Base-by-base conservation (phyloP, 2,113 vertebrate species). In the Odocoileus hemionus region DNA sequence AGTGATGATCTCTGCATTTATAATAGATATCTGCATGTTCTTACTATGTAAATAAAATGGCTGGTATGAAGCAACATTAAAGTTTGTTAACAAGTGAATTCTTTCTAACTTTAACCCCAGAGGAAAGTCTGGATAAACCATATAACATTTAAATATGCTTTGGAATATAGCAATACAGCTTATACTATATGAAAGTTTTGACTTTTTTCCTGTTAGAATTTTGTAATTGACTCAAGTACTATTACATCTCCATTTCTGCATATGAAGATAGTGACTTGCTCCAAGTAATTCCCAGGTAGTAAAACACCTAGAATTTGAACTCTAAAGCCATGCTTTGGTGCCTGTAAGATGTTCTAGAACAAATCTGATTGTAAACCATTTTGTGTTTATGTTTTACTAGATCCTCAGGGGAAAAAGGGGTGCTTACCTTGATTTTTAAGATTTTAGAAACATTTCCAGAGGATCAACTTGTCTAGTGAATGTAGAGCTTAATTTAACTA, bases 1-100 rank as follows among this genome's bases (percentile, higher is more conserved):
- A 61, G 67, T 92, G 94, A 94, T 57, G 45, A 85, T 80, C 64
- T 96, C 67, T 98, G 95, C 50, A 39, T 97, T 80, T 80, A 50
- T 21, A 80, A 50, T 80, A 30, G 78, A 96, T 36, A 39, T 95
- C 1, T 97, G 92, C 97, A 30, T 79, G 14, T 97, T 96, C 86
- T 95, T 97, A 79, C 60, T 98, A 54, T 98, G 98, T 98, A 98
- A 98, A 96, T 79, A 98, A 98, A 98, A 85, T 54, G 96, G 87
- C 89, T 92, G 84, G 47, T 95, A 92, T 97, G 64, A 83, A 92
- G 12, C 70, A 58, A 67, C 50, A 95, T 88, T 79, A 45, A 84
- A 97, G 70, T 96, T 96, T 90, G 97, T 97, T 90, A 98, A 3
- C 96, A 95, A 98, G 90, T 89, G 55, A 93, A 33, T 89, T 67